phyloP scores from a whole-genome alignment of 1,140 invertebrate species.

The Drosophila grimshawi region DNA sequence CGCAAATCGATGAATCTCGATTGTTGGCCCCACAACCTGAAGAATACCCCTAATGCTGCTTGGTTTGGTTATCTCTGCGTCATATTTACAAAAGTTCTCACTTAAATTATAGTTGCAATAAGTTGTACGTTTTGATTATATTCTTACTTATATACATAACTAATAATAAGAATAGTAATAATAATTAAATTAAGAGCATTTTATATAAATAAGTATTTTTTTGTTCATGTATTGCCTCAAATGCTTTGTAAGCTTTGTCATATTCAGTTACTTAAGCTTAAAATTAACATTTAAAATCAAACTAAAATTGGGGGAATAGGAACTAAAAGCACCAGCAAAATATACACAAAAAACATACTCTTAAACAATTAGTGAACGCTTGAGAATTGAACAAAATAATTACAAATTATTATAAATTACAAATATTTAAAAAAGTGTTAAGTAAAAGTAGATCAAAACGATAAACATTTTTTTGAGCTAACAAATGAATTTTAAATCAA shows the following conservation, averaged over 20 bases:
- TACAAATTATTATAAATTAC: background rate
- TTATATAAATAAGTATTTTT: constrained; percentile 4
- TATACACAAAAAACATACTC: constrained; percentile 43
- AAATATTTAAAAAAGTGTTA: background rate
- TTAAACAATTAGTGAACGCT: background rate
- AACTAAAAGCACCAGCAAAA: constrained; percentile 81
- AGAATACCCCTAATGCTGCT: constrained; percentile 62
- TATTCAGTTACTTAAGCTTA: constrained; percentile 73
- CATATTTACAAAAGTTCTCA: constrained; percentile 59
- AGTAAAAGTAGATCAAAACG: too few relatives aligned
- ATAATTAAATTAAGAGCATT: constrained; percentile 16
- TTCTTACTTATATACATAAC: constrained; percentile 48
- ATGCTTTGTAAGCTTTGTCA: constrained; percentile 82
- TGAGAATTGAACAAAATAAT: too few relatives aligned
- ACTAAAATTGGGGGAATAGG: constrained; percentile 61
- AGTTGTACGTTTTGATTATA: constrained; percentile 46
- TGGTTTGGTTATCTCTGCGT: constrained; percentile 48
- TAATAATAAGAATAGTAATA: constrained; percentile 22
- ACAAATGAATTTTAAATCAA: too few relatives aligned
- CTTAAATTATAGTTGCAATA: constrained; percentile 39
- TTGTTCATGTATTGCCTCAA: constrained; percentile 69
- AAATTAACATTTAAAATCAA: constrained; percentile 44
- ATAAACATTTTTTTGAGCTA: too few relatives aligned
- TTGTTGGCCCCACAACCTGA: constrained; percentile 12
- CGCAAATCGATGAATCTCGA: constrained; percentile 5